These are phyloP conservation scores for Kradibia gibbosae DNA, from an alignment of 1,140 invertebrate genomes.

Conservation along the genomic window DNA sequence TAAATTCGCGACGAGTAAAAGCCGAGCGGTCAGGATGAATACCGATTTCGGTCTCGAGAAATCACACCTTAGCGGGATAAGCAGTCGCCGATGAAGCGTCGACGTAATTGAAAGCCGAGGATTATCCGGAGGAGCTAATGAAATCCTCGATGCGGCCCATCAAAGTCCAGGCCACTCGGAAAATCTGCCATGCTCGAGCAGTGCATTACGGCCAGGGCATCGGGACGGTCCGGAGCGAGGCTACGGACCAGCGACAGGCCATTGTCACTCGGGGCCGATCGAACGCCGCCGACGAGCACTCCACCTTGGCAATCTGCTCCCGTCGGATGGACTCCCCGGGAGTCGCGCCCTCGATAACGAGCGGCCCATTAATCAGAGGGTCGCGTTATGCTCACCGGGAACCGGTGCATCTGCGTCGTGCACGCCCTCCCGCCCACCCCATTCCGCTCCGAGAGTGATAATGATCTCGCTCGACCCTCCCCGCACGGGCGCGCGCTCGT, in stretches of 20 bases:
- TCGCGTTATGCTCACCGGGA: slow-evolving; percentile 6
- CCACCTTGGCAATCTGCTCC: slow-evolving; percentile 15
- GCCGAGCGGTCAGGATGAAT: no score
- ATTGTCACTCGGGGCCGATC: not conserved
- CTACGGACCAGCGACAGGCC: not conserved
- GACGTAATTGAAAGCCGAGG: no score
- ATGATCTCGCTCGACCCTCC: slow-evolving; percentile 18
- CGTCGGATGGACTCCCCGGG: not conserved
- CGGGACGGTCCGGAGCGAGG: no score
- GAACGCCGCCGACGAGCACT: not conserved
- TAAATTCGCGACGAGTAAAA: no score
- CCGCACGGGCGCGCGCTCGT: not conserved
- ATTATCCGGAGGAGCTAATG: no score
- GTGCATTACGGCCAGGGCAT: no score
- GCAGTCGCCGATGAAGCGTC: no score
- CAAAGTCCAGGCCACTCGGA: no score
- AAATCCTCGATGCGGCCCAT: no score
- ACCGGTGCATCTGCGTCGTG: not conserved
- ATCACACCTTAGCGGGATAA: no score
- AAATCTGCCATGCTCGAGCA: no score
- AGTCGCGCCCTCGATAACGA: slow-evolving; percentile 40
- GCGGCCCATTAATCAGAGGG: slow-evolving; percentile 39
- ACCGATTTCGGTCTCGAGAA: no score
- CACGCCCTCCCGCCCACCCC: not conserved
- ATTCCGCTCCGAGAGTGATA: slow-evolving; percentile 23